Evolutionary conservation across 2,888 invertebrate genomes (phyloP), one percentile per base, ranked within the genome.

Genomic region (Sturmia bella): DNA sequence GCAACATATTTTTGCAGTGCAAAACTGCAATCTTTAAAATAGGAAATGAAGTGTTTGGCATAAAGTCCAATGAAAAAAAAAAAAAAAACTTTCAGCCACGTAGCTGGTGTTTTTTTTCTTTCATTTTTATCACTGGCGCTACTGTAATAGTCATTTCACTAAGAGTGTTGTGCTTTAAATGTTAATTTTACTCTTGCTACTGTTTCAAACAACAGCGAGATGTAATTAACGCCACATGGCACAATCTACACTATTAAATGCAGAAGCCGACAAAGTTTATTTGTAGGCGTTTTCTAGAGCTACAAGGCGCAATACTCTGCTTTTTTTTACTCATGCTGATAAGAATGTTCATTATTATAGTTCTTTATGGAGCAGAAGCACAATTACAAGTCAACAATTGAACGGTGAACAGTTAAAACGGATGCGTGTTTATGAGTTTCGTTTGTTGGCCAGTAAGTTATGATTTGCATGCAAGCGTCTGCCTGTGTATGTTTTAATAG

Each of bases 201-300:
- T 57, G 39, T 61, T 68, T 19, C 59, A 52, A 48, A 37, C 24
- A 50, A 45, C 52, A 50, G 32, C 54, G 43, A 80, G 64, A 75
- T 54, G 75, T 66, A 75, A 76, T 80, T 80, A 76, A 72, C 59
- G 75, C 75, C 80, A 76, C 70, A 72, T 80, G 80, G 66, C 66
- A 75, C 54, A 59, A 75, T 80, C 66, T 41, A 68, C 37, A 52
- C 74, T 63, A 75, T 64, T 64, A 70, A 75, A 70, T 59, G 64
- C 64, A 75, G 43, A 54, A 73, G 70, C 54, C 59, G 66, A 21
- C 43, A 69, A 27, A 15, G 21, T 59, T 43, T 61, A 32, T 19
- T 43, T 37, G 45, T 1, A 70, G 73, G 59, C 64, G 75, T 75
- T 45, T 48, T 48, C 39, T 48, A 79, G 66, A 70, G 39, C 70